Evolutionary conservation across 2,797 vertebrate species (phyloP), one percentile per base, ranked within the genome.

Genomic region (Centroberyx gerrardi): DNA sequence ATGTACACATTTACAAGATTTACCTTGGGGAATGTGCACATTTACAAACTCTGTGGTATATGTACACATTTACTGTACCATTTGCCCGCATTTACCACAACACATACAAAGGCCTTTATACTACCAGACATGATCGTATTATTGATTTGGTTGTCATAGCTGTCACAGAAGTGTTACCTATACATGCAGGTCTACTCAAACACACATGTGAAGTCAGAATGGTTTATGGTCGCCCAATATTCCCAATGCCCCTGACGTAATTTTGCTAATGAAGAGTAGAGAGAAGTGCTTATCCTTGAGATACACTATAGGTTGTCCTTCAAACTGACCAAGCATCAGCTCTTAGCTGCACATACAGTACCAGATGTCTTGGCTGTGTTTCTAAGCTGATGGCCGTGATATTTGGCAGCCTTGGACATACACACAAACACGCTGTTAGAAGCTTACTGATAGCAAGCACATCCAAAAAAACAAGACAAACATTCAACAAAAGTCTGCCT

Each of bases 381-480:
- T 75, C 27, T 42, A n/a, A 60, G 46, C 68, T 64, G 31, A 18
- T 68, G 59, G 40, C 60, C 28, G 1, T 54, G 58, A 36, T 51
- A 61, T 72, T 60, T 82, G 66, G 71, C 75, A 78, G 66, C 13
- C 9, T 62, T 8, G 5, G 58, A 48, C 74, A 78, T 52, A 12
- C 46, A 66, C 33, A 62, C 33, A 56, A 28, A 53, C 74, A 70
- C 44, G 36, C 53, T 70, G 74, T 51, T 65, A 58, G 61, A 64
- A 54, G 59, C 53, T 72, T 55, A 55, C 38, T 64, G 40, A 33
- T 14, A 33, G 22, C 55, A n/a, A 3, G 55, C 14, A 13, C 9
- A 36, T 17, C 55, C 31, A 49, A 33, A 13, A 28, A 55, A 28
- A 8, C 6, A 40, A 7, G 2, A 8, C 52, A 13, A 53, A 31